Percentiles rank a stretch among this genome's conserved stretches.
Evolutionary conservation across 1,140 invertebrate species (phyloP).

Genomic region (Metopolophium dirhodum): DNA sequence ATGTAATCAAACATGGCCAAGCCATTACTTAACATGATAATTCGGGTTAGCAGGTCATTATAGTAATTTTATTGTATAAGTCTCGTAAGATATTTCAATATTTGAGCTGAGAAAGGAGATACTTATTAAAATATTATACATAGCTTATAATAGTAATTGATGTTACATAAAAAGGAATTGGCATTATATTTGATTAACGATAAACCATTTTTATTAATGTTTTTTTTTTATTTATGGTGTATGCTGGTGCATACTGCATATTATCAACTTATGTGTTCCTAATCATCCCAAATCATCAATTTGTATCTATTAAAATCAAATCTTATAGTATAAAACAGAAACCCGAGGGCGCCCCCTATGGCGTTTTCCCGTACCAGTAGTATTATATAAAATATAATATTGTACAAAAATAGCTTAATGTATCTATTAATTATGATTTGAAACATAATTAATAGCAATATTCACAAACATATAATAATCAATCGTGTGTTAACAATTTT

Average conservation of each 20-base stretch:
- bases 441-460: no score
- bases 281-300: no score
- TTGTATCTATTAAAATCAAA: no score
- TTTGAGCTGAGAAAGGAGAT: background rate
- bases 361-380: no score
- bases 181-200: background rate
- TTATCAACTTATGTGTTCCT: background rate
- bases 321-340: no score
- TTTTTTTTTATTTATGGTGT: background rate
- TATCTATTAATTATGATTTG: no score
- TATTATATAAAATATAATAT: no score
- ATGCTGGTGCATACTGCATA: background rate
- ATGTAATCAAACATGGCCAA: background rate
- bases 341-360: no score
- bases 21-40: background rate
- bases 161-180: background rate
- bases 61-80: constrained; percentile 14
- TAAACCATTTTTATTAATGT: background rate
- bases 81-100: background rate
- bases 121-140: background rate
- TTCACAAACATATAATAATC: no score
- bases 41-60: background rate
- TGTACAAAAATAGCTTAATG: no score
- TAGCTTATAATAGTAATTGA: background rate
- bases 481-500: no score